These are phyloP conservation scores for Holothuria glaberrima DNA, from an alignment of 35 echinoderm and acorn worm genomes.

Conservation along the genomic window DNA sequence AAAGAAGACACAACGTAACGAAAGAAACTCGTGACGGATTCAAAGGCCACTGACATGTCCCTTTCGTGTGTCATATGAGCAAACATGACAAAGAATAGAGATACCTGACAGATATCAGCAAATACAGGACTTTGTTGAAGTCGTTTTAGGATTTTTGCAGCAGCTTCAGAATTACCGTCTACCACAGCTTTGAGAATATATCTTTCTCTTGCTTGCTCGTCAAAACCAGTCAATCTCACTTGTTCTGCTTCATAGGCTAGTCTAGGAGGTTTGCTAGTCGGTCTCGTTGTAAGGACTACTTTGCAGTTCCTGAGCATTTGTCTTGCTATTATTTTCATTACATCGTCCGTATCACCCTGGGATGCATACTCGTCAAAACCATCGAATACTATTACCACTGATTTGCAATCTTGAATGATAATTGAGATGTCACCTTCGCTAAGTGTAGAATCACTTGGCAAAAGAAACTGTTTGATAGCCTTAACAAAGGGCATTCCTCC, in stretches of 20 bases:
- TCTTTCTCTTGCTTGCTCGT: too few relatives aligned
- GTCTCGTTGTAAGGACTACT: background rate
- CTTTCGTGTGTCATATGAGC: constrained; percentile 1
- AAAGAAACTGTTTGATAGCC: background rate
- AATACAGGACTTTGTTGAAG: background rate
- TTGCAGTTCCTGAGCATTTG: background rate
- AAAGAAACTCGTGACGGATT: constrained; percentile 15
- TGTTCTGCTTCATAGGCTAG: background rate
- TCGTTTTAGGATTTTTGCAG: too few relatives aligned
- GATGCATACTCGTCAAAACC: constrained; percentile 1
- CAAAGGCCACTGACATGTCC: background rate
- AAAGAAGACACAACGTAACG: background rate
- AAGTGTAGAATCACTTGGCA: background rate
- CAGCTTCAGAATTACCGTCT: too few relatives aligned
- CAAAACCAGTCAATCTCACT: too few relatives aligned
- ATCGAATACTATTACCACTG: background rate
- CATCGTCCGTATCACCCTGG: background rate
- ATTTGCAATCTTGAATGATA: background rate
- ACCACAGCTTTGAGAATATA: too few relatives aligned
- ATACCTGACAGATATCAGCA: constrained; percentile 1
- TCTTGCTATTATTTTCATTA: background rate
- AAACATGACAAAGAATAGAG: constrained; percentile 4
- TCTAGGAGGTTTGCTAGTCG: background rate
- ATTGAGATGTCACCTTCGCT: background rate
- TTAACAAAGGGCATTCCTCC: background rate